Conservation (phyloP, 2,113 vertebrate genomes). For the Dipodomys spectabilis region DNA sequence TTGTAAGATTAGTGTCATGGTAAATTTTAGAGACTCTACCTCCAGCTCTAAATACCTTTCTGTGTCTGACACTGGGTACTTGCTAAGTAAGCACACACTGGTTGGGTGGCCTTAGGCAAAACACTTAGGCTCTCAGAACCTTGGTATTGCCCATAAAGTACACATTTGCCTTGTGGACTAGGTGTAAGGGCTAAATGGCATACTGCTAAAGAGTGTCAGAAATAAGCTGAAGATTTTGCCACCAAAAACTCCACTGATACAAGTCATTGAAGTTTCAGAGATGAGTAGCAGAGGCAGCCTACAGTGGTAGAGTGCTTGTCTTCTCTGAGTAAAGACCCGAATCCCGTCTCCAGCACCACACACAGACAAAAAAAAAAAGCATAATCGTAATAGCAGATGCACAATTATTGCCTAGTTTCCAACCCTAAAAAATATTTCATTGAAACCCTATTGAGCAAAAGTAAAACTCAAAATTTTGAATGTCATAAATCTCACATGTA, state of each 20-base stretch:
- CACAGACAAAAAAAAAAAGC: not conserved
- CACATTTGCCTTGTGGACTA: not conserved
- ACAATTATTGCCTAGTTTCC: not conserved
- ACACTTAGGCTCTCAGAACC: not conserved
- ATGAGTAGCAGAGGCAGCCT: not conserved
- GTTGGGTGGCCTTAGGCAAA: not conserved
- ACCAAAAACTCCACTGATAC: not conserved
- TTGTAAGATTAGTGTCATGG: not conserved
- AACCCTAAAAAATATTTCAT: not conserved
- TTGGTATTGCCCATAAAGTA: not conserved
- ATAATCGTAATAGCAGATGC: not conserved
- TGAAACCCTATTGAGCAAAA: slow-evolving; percentile 11
- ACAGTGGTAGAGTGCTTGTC: not conserved
- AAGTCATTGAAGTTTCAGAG: slow-evolving; percentile 38
- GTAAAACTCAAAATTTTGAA: not conserved
- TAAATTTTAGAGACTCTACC: not conserved
- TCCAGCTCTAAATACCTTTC: not conserved
- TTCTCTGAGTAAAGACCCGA: not conserved
- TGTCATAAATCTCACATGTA: not conserved
- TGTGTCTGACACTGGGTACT: not conserved
- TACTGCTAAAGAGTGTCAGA: not conserved
- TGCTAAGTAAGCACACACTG: not conserved
- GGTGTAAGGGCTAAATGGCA: not conserved
- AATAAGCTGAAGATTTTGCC: slow-evolving; percentile 30
- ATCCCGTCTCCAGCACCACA: not conserved